Percentiles rank a stretch among this genome's conserved stretches.
Evolutionary conservation across 2,113 vertebrate genomes (phyloP).

Genomic region (Polyodon spathula): DNA sequence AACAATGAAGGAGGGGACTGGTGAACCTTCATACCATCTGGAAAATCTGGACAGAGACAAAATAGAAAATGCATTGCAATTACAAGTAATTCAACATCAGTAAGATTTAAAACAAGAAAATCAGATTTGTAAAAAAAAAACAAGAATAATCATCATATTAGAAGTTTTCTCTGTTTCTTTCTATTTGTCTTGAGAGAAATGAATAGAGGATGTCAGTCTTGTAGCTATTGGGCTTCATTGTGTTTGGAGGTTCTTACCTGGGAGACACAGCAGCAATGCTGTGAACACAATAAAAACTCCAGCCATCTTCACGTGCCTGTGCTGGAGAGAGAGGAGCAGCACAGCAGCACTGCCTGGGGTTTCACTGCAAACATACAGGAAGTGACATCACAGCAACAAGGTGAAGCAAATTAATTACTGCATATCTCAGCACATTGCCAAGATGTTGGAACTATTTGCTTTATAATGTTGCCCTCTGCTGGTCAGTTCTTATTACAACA

Average conservation of each 20-base stretch:
- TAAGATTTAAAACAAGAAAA: no score
- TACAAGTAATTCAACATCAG: no score
- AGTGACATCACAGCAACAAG: neutral
- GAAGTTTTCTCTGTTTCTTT: no score
- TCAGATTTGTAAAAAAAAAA: no score
- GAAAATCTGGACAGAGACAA: neutral
- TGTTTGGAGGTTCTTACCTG: constrained; percentile 18
- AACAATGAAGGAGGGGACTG: constrained; percentile 20
- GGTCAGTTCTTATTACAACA: no score
- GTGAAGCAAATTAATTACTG: neutral
- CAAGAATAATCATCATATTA: no score
- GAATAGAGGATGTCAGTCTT: neutral
- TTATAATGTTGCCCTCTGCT: no score
- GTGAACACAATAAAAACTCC: constrained; percentile 1
- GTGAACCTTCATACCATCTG: neutral
- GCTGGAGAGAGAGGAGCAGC: neutral
- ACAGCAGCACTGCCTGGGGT: neutral
- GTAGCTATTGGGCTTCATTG: neutral
- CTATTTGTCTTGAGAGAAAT: no score
- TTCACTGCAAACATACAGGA: neutral
- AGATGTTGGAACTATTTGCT: no score
- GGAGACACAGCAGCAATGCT: constrained; percentile 14
- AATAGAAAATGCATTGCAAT: no score
- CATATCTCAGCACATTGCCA: no score
- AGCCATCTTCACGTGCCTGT: constrained; percentile 21